Conservation (phyloP, 2,113 vertebrate species). For the Pollimyrus isidori region DNA sequence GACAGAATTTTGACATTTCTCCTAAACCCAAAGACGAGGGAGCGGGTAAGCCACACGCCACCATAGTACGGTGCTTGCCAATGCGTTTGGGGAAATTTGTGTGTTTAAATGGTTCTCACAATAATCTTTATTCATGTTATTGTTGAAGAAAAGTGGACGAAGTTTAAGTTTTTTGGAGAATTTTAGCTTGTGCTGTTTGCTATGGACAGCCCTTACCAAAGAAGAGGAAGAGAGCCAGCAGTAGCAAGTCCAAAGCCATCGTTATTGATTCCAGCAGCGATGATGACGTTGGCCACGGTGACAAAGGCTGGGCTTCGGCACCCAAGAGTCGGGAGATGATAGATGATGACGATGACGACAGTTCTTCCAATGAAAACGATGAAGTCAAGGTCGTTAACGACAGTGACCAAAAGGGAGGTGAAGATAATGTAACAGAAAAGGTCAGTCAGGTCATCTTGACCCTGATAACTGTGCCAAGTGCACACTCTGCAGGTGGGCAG, state of each 20-base stretch:
- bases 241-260: constrained; percentile 81
- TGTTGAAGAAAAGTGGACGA: neutral
- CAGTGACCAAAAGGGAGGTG: constrained; percentile 57
- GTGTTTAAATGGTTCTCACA: neutral
- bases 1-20: constrained; percentile 85
- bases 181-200: neutral
- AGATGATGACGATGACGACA: constrained; percentile 40
- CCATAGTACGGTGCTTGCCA: neutral
- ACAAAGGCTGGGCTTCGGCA: constrained; percentile 35
- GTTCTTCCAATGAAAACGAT: constrained; percentile 38
- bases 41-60: constrained; percentile 67
- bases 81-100: neutral
- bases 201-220: constrained; percentile 47
- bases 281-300: constrained; percentile 75
- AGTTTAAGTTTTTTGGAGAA: neutral
- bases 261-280: constrained; percentile 91
- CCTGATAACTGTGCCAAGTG: neutral
- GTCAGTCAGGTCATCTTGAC: constrained; percentile 9
- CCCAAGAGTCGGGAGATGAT: constrained; percentile 29
- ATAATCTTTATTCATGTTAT: neutral
- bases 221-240: constrained; percentile 56
- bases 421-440: constrained; percentile 68
- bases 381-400: constrained; percentile 52
- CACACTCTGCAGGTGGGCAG: neutral
- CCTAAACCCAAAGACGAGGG: constrained; percentile 78